A percentile compares a stretch with the other conserved stretches of the same genome.
phyloP scores from a whole-genome alignment of 2,797 vertebrate species.

The Micromesistius poutassou region DNA sequence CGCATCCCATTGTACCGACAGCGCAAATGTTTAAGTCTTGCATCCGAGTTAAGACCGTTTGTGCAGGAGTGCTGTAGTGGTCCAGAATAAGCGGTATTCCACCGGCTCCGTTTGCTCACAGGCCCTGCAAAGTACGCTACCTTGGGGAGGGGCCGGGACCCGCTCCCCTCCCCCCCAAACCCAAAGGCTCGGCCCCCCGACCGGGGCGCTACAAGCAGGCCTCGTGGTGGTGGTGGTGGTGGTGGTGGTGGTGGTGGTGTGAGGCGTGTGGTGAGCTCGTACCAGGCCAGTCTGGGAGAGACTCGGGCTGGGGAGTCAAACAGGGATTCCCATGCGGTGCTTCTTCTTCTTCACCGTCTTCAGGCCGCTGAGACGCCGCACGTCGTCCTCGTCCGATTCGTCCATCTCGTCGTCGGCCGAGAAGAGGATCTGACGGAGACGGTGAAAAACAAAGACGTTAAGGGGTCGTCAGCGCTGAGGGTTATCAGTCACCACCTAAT shows the following conservation, averaged over 20 bases:
- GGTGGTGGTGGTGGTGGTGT: too few species aligned
- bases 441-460: neutral
- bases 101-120: neutral
- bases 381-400: constrained; percentile 91
- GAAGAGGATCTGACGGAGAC: constrained; percentile 85
- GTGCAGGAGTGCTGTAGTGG: neutral
- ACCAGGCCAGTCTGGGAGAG: constrained; percentile 19
- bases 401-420: constrained; percentile 98
- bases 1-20: neutral
- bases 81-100: neutral
- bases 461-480: too few species aligned
- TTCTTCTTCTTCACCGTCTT: constrained; percentile 95
- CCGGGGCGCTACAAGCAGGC: neutral
- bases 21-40: neutral
- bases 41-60: neutral
- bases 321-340: constrained; percentile 90
- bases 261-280: constrained; percentile 22
- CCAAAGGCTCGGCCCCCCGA: neutral
- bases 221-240: too few species aligned
- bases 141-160: neutral
- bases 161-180: neutral
- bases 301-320: constrained; percentile 72
- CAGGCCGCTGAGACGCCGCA: constrained; percentile 82
- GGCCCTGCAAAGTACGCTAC: neutral
- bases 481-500: too few species aligned